Evolutionary conservation across 2,113 vertebrate species (phyloP).

Genomic region (Colossoma macropomum): DNA sequence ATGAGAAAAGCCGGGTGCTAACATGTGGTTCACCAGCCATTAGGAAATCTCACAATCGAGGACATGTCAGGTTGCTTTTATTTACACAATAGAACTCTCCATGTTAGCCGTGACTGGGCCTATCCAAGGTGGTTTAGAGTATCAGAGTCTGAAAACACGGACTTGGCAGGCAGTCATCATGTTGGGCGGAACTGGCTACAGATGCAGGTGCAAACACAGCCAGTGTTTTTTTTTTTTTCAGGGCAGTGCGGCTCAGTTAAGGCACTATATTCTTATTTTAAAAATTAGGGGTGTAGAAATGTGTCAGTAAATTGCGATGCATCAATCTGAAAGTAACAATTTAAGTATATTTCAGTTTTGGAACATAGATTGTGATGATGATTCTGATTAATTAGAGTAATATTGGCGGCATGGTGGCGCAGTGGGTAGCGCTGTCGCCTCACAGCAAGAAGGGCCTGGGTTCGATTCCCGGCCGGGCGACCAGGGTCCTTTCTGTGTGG

Average conservation of each 20-base stretch:
- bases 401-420: too few species aligned
- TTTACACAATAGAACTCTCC: constrained; percentile 53
- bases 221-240: background rate
- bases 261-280: background rate
- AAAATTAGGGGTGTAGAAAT: too few species aligned
- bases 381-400: too few species aligned
- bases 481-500: too few species aligned
- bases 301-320: too few species aligned
- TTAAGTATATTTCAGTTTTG: too few species aligned
- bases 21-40: background rate
- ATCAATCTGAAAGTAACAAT: too few species aligned
- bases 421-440: too few species aligned
- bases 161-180: constrained; percentile 52
- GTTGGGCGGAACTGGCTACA: background rate
- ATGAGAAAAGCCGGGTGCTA: background rate
- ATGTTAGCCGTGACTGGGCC: constrained; percentile 32
- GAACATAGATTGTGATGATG: too few species aligned
- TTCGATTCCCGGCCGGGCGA: too few species aligned
- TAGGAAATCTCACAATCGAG: constrained; percentile 1
- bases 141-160: constrained; percentile 52
- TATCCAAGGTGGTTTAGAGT: constrained; percentile 41
- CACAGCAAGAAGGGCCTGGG: too few species aligned
- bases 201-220: constrained; percentile 56
- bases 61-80: constrained; percentile 26
- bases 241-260: background rate